These are phyloP conservation scores for Anguilla rostrata DNA, from an alignment of 2,113 vertebrate species.

Conservation along the genomic window DNA sequence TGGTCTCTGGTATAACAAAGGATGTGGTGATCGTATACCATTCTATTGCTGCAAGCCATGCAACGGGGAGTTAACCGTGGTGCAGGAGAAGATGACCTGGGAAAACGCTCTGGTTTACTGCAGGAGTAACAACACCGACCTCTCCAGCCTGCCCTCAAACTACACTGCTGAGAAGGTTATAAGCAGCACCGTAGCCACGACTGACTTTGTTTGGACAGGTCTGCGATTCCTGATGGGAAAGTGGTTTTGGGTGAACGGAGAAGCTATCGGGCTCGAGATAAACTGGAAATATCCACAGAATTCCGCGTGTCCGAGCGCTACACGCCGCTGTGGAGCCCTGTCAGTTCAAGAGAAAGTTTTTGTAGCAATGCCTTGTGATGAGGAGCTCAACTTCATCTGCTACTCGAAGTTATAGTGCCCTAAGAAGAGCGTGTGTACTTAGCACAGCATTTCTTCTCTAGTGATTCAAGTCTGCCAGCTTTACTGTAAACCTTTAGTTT, in stretches of 20 bases:
- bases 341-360: neutral
- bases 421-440: slow-evolving; percentile 1
- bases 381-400: neutral
- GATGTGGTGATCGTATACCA: neutral
- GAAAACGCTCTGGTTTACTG: neutral
- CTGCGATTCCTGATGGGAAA: neutral
- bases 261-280: neutral
- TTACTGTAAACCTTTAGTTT: too few relatives aligned
- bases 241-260: neutral
- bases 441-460: neutral
- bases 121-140: neutral
- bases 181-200: neutral
- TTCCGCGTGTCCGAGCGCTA: neutral
- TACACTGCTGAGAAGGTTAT: neutral
- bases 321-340: neutral
- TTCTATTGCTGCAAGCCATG: neutral
- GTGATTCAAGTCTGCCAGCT: neutral
- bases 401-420: neutral
- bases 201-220: neutral
- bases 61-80: neutral
- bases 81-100: neutral
- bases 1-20: neutral
- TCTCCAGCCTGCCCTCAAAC: neutral
- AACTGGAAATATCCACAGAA: too few relatives aligned
- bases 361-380: neutral